A percentile compares a stretch with the other conserved stretches of the same genome.
Evolutionary conservation across 1,140 invertebrate species (phyloP).

Genomic region (Drosophila dunni): DNA sequence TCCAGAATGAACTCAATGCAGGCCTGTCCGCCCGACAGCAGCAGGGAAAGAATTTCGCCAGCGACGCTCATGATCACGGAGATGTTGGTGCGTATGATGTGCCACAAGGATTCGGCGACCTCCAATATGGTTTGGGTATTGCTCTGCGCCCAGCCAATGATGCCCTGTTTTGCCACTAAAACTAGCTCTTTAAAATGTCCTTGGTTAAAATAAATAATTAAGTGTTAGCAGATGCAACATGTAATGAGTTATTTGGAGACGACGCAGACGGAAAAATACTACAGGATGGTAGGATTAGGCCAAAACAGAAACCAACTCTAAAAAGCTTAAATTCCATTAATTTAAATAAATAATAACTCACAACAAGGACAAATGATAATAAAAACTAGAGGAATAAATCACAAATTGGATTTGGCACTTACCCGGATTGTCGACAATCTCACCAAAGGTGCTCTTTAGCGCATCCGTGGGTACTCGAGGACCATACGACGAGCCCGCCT

Average conservation of each 20-base stretch:
- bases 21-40: conserved; percentile 96
- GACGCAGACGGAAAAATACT: conserved; percentile 56
- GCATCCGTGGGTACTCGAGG: conserved; percentile 89
- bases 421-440: conserved; percentile 84
- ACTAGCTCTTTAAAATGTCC: conserved; percentile 85
- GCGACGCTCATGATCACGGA: conserved; percentile 94
- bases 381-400: conserved; percentile 9
- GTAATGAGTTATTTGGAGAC: conserved; percentile 74
- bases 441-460: conserved; percentile 87
- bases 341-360: conserved; percentile 27
- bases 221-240: conserved; percentile 81
- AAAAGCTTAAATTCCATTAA: conserved; percentile 3
- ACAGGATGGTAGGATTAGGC: conserved; percentile 44
- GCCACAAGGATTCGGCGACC: conserved; percentile 96
- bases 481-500: conserved; percentile 86
- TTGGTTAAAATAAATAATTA: conserved; percentile 83
- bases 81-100: conserved; percentile 96
- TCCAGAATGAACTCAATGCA: conserved; percentile 97
- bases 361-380: conserved; percentile 52
- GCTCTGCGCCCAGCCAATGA: conserved; percentile 93
- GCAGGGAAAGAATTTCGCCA: conserved; percentile 93
- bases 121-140: conserved; percentile 96
- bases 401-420: conserved; percentile 17
- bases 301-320: conserved; percentile 10
- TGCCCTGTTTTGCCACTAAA: conserved; percentile 86